Conservation (phyloP, 2,113 vertebrate species). For the Barbus barbus region DNA sequence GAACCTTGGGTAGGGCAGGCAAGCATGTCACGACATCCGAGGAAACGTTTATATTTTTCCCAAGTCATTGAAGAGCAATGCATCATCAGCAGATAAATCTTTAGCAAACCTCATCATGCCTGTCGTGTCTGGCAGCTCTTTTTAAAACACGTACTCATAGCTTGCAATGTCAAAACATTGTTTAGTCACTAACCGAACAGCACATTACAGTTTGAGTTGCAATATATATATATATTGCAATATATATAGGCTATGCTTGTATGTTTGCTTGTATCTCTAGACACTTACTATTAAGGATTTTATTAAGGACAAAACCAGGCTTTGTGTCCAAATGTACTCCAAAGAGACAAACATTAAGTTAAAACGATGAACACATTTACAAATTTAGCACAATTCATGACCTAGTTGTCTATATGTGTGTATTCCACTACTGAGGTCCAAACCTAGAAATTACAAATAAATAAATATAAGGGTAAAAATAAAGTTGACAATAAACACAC, state of each 20-base stretch:
- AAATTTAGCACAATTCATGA: background rate
- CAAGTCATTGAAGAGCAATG: constrained; percentile 28
- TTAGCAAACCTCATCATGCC: background rate
- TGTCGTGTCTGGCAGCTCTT: background rate
- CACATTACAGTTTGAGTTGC: background rate
- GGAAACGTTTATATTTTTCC: constrained; percentile 4
- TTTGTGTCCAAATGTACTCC: background rate
- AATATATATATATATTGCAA: too few relatives aligned
- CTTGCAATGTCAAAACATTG: background rate
- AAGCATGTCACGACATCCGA: constrained; percentile 28
- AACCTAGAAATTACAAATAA: background rate
- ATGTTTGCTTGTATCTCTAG: background rate
- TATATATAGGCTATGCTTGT: too few relatives aligned
- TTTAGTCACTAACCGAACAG: background rate
- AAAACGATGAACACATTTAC: background rate
- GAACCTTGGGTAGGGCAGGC: constrained; percentile 21
- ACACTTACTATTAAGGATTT: background rate
- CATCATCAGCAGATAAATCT: background rate
- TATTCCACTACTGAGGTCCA: background rate
- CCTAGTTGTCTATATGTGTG: background rate
- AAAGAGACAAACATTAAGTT: constrained; percentile 1
- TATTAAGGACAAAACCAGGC: background rate
- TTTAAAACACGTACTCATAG: background rate
- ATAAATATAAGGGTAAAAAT: background rate
- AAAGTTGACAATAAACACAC: background rate